Conservation (phyloP, 1,140 invertebrate genomes). For the Drosophila jambulina region DNA sequence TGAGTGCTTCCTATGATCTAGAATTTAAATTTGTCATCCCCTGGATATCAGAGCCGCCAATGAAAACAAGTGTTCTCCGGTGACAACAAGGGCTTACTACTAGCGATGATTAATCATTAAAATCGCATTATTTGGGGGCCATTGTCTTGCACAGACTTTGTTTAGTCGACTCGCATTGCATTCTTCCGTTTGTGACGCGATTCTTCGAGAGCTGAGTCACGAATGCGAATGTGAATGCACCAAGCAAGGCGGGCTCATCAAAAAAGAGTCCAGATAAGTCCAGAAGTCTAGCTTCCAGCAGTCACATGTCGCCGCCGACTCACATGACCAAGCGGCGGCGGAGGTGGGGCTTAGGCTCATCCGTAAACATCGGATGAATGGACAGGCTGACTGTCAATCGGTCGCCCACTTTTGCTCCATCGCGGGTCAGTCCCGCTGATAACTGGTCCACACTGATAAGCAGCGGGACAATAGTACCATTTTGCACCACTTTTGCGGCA, state of each 20-base stretch:
- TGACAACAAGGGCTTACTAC: conserved; percentile 6
- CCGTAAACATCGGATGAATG: conserved; percentile 37
- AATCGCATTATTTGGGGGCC: conserved; percentile 29
- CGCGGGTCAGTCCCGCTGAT: conserved; percentile 32
- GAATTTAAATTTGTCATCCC: conserved; percentile 9
- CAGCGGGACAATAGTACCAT: conserved; percentile 6
- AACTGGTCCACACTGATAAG: conserved; percentile 42
- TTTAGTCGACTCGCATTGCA: conserved; percentile 9
- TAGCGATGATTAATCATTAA: conserved; percentile 33
- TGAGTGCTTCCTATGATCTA: conserved; percentile 81
- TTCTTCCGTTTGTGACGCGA: conserved; percentile 36
- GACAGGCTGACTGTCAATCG: conserved; percentile 4
- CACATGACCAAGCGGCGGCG: conserved; percentile 34
- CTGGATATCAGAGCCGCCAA: conserved; percentile 18
- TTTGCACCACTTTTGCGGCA: conserved; percentile 22
- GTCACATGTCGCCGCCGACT: conserved; percentile 46
- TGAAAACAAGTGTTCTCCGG: conserved; percentile 29
- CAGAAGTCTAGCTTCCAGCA: conserved; percentile 40
- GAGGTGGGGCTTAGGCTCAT: conserved; percentile 33
- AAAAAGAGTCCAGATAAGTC: conserved; percentile 44
- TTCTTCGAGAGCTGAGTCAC: conserved; percentile 26
- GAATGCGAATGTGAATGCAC: conserved; percentile 30
- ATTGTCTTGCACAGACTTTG: conserved; percentile 37
- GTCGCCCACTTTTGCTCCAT: conserved; percentile 23
- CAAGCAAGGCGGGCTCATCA: conserved; percentile 2